A percentile compares a stretch with the other conserved stretches of the same genome.
Conservation (phyloP, 2,113 vertebrate species). For the Chamaetylas fuelleborni region DNA sequence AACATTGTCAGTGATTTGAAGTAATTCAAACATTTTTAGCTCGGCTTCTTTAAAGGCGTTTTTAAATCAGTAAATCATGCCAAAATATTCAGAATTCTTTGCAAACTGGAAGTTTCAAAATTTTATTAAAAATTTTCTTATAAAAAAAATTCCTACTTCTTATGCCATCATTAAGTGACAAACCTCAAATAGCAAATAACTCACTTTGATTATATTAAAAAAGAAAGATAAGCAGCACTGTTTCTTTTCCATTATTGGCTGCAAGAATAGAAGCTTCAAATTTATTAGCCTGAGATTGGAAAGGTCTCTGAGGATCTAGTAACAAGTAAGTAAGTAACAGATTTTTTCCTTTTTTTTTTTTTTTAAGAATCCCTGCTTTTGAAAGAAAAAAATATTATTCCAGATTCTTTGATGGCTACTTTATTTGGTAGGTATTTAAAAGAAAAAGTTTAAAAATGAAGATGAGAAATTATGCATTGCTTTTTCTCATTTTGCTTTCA, state of each 20-base stretch:
- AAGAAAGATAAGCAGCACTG: not conserved
- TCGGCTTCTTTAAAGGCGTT: not conserved
- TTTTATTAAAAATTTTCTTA: not conserved
- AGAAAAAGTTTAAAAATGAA: not conserved
- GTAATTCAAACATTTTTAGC: not conserved
- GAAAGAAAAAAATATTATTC: not conserved
- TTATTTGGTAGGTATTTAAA: not conserved
- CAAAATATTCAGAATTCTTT: not conserved
- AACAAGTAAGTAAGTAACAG: not conserved
- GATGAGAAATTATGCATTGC: not conserved
- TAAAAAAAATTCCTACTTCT: not conserved
- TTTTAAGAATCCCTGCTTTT: not conserved
- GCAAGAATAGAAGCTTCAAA: not conserved
- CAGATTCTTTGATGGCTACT: not conserved
- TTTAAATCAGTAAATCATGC: not conserved
- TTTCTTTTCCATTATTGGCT: not conserved
- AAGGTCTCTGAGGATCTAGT: not conserved
- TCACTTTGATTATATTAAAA: not conserved
- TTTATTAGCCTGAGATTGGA: not conserved
- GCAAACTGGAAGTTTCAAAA: not conserved
- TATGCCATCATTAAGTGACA: not conserved
- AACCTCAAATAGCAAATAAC: not conserved
- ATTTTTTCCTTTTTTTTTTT: not conserved
- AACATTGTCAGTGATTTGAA: not conserved
- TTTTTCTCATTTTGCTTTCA: not conserved